Percentiles rank a stretch among this genome's conserved stretches.
These are phyloP conservation scores for Microtus richardsoni DNA, from an alignment of 2,113 vertebrate genomes.

Conservation along the genomic window DNA sequence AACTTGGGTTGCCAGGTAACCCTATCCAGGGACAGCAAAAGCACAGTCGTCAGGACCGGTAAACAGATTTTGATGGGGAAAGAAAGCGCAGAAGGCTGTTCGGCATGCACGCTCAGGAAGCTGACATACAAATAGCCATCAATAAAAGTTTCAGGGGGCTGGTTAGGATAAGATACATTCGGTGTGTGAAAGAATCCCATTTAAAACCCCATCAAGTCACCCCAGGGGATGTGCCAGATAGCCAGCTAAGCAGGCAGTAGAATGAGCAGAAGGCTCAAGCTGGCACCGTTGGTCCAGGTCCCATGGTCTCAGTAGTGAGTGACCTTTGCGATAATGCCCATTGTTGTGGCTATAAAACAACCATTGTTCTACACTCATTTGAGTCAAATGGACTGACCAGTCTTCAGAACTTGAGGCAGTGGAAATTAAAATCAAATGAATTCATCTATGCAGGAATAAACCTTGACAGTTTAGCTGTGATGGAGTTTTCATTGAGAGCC, in stretches of 20 bases:
- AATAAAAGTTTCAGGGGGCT: not conserved
- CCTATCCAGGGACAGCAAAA: not conserved
- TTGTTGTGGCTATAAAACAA: not conserved
- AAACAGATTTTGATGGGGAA: not conserved
- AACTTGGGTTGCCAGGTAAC: conserved; percentile 5
- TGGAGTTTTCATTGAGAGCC: not conserved
- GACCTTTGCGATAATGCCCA: not conserved
- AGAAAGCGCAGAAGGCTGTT: not conserved
- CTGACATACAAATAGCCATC: not conserved
- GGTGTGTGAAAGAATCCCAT: not conserved
- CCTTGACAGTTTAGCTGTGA: not conserved
- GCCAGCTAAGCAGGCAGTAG: not conserved
- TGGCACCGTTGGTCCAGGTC: not conserved
- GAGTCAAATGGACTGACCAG: not conserved
- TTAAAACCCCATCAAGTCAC: not conserved
- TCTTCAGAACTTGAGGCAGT: not conserved
- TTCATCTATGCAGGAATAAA: not conserved
- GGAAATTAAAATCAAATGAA: not conserved
- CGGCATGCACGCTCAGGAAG: not conserved
- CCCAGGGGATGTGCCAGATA: not conserved
- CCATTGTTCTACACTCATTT: not conserved
- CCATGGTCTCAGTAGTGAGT: not conserved
- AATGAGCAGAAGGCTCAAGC: not conserved
- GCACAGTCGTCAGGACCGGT: not conserved
- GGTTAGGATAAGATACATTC: not conserved